Conservation (phyloP, 1,140 invertebrate species). For the Cecropterus lyciades region DNA sequence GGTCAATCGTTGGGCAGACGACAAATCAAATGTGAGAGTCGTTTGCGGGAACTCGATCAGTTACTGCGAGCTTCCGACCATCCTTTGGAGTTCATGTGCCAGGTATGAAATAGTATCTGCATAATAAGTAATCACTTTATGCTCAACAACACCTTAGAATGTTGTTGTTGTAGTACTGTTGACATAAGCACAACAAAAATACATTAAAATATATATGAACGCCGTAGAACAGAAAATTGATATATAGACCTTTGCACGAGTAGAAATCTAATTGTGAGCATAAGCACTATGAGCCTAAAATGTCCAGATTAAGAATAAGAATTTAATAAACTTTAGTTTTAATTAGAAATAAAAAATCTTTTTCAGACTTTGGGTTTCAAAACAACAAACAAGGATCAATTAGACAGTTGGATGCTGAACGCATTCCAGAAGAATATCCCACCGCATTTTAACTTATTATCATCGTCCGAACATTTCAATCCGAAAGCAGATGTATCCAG, state of each 20-base stretch:
- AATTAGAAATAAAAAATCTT: not conserved
- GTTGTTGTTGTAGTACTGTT: too few species aligned
- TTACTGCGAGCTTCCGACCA: slow-evolving; percentile 90
- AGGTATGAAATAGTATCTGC: slow-evolving; percentile 82
- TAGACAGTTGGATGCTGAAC: slow-evolving; percentile 92
- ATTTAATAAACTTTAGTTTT: too few species aligned
- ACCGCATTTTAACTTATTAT: slow-evolving; percentile 90
- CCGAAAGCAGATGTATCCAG: slow-evolving; percentile 77
- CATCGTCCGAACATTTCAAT: slow-evolving; percentile 83
- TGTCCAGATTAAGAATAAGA: too few species aligned
- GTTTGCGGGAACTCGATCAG: slow-evolving; percentile 92
- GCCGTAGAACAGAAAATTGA: too few species aligned
- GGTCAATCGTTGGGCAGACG: slow-evolving; percentile 90
- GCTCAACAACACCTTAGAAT: too few species aligned
- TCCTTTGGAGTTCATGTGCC: slow-evolving; percentile 94
- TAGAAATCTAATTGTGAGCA: too few species aligned
- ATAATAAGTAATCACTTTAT: too few species aligned
- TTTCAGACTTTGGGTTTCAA: slow-evolving; percentile 91
- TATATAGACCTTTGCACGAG: too few species aligned
- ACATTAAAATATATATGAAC: too few species aligned
- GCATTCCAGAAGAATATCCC: slow-evolving; percentile 93
- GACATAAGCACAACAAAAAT: too few species aligned
- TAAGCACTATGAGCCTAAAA: too few species aligned
- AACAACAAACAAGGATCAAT: slow-evolving; percentile 89
- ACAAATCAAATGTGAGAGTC: slow-evolving; percentile 94